Conservation (phyloP, 2,113 vertebrate genomes). For the Heptranchias perlo region DNA sequence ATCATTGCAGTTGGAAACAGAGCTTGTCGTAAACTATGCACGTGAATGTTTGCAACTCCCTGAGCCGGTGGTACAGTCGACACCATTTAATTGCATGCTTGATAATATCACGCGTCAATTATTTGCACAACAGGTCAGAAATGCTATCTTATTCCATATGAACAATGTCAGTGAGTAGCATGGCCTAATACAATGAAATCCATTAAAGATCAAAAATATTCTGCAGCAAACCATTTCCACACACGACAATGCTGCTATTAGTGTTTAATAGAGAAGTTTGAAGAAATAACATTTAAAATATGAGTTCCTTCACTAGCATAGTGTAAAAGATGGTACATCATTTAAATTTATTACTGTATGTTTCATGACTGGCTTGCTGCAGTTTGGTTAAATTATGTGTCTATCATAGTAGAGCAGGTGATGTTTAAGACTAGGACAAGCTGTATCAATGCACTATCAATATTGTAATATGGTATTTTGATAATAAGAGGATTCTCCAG, state of each 20-base stretch:
- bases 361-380: not conserved
- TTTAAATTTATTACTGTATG: not conserved
- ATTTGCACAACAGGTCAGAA: not conserved
- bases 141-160: not conserved
- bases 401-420: not conserved
- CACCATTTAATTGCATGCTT: not conserved
- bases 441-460: no score
- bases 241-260: not conserved
- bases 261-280: not conserved
- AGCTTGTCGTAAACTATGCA: not conserved
- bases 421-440: not conserved
- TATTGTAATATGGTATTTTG: no score
- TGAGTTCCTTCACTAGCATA: not conserved
- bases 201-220: not conserved
- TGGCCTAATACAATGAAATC: not conserved
- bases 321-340: not conserved
- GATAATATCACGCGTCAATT: not conserved
- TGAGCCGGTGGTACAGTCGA: not conserved
- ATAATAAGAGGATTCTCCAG: no score
- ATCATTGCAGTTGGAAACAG: not conserved
- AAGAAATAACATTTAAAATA: not conserved
- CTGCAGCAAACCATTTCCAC: not conserved
- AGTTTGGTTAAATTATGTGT: not conserved
- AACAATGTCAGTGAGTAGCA: not conserved
- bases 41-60: not conserved